phyloP scores from a whole-genome alignment of 2,113 vertebrate genomes.

The Empidonax traillii region DNA sequence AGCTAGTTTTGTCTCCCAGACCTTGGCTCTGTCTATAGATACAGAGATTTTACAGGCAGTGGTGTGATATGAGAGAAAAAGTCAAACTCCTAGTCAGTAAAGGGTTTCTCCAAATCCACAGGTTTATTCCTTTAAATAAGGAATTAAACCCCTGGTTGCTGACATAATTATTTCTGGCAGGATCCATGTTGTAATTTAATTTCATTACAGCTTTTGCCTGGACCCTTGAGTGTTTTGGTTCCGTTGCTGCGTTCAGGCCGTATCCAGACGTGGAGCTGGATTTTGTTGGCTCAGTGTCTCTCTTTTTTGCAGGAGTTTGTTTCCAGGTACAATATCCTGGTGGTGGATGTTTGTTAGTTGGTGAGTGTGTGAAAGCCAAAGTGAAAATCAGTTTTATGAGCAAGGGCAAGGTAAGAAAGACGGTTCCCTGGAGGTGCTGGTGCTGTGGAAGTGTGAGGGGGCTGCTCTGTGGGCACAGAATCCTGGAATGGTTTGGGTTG shows the following conservation, averaged over 20 bases:
- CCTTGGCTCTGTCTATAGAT: background rate
- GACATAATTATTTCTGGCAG: background rate
- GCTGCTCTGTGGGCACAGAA: background rate
- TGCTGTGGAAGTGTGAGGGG: background rate
- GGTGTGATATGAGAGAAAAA: background rate
- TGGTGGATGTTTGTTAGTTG: background rate
- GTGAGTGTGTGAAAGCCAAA: background rate
- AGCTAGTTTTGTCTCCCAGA: background rate
- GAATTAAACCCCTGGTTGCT: background rate
- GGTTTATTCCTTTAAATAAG: background rate
- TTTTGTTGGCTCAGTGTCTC: background rate
- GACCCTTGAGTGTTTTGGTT: background rate
- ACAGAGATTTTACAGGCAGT: background rate
- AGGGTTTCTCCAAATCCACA: background rate
- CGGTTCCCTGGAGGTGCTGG: accelerated
- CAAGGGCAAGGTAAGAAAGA: background rate
- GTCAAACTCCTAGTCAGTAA: background rate
- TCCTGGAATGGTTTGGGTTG: background rate
- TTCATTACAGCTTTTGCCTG: background rate
- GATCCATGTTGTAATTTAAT: background rate
- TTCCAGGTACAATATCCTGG: background rate
- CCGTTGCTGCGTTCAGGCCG: background rate
- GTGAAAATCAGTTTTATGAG: background rate
- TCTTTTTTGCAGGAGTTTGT: background rate
- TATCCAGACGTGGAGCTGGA: background rate